phyloP scores from a whole-genome alignment of 2,113 vertebrate genomes.

The Scomber scombrus region DNA sequence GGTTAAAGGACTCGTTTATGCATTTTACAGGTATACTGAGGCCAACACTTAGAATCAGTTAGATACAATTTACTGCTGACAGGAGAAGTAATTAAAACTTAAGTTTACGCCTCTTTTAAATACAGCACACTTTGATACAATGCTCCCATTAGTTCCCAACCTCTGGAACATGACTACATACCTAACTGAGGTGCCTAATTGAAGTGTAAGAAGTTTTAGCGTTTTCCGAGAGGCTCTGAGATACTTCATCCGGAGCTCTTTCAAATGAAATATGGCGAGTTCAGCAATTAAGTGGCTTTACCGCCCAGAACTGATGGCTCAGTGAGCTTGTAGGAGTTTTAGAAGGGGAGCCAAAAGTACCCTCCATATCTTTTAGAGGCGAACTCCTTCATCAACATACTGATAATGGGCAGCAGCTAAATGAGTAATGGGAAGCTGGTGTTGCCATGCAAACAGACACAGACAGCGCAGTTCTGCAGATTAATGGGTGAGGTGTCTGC shows the following conservation, averaged over 20 bases:
- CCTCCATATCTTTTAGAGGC: constrained; percentile 63
- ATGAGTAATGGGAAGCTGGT: constrained; percentile 72
- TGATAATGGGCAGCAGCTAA: constrained; percentile 72
- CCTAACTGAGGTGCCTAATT: constrained; percentile 39
- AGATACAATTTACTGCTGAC: constrained; percentile 34
- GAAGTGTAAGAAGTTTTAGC: constrained; percentile 30
- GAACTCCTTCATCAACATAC: constrained; percentile 70
- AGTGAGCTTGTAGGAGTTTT: constrained; percentile 55
- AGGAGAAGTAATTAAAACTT: constrained; percentile 39
- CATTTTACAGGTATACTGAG: constrained; percentile 35
- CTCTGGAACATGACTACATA: constrained; percentile 17
- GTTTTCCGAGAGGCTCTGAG: constrained; percentile 41
- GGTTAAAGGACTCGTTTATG: constrained; percentile 41
- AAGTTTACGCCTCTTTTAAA: constrained; percentile 47
- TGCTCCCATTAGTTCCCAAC: constrained; percentile 32
- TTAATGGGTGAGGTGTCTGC: constrained; percentile 77
- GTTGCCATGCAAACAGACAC: constrained; percentile 77
- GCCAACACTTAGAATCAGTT: constrained; percentile 24
- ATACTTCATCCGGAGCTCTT: constrained; percentile 35
- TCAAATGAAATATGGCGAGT: constrained; percentile 56
- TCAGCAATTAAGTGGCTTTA: constrained; percentile 65
- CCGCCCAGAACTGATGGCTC: constrained; percentile 45
- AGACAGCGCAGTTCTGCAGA: constrained; percentile 70
- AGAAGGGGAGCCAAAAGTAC: constrained; percentile 54
- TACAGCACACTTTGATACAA: constrained; percentile 41